Evolutionary conservation across 2,888 invertebrate species (phyloP).

Genomic region (Limnephilus auricula): DNA sequence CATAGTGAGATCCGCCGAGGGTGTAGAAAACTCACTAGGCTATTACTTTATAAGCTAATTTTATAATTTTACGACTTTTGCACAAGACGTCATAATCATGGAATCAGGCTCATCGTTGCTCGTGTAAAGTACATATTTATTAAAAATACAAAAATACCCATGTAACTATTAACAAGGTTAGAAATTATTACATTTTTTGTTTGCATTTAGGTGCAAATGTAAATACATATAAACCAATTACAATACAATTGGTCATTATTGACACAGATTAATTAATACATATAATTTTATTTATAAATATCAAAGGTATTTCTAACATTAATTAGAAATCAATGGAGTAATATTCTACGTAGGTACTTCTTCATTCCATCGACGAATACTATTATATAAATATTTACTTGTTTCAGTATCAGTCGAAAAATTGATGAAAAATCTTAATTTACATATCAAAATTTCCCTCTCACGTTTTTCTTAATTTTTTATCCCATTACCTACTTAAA

Average conservation of each 20-base stretch:
- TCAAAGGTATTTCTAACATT: neutral
- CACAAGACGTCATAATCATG: neutral
- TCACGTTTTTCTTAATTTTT: neutral
- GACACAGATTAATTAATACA: neutral
- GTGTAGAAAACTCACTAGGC: neutral
- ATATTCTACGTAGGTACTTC: neutral
- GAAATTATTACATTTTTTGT: neutral
- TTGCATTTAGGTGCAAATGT: neutral
- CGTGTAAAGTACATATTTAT: neutral
- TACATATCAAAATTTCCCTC: constrained; percentile 2
- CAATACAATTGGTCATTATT: neutral
- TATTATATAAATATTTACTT: neutral
- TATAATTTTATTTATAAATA: neutral
- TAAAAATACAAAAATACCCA: neutral
- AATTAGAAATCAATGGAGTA: neutral
- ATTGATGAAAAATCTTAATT: neutral
- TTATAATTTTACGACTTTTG: neutral
- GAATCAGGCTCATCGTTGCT: neutral
- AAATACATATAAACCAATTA: neutral
- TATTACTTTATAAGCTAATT: neutral
- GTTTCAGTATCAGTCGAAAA: constrained; percentile 2
- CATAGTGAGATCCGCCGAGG: neutral
- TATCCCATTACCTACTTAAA: neutral
- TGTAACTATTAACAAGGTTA: neutral
- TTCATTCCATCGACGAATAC: neutral